These are phyloP conservation scores for Chaetogeoica ovagalla DNA, from an alignment of 2,888 invertebrate species.

Conservation along the genomic window DNA sequence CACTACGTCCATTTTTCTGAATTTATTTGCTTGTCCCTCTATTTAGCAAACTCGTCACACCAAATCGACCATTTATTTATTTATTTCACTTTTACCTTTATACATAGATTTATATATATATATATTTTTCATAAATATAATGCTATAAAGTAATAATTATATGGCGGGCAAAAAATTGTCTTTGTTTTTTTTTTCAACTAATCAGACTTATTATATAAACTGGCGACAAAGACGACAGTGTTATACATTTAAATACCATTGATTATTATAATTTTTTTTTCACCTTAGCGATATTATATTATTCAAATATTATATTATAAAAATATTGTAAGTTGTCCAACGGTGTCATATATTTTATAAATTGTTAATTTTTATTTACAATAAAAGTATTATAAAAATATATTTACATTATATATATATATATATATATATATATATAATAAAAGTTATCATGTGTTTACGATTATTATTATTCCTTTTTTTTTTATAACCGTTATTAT, in stretches of 20 bases:
- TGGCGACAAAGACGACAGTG: slow-evolving; percentile 6
- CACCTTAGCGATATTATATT: slow-evolving; percentile 32
- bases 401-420: neutral
- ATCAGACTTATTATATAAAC: neutral
- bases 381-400: slow-evolving; percentile 39
- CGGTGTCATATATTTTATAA: slow-evolving; percentile 53
- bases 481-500: too few relatives aligned
- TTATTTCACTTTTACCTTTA: slow-evolving; percentile 21
- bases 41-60: neutral
- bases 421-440: too few relatives aligned
- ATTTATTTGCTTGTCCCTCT: neutral
- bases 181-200: neutral
- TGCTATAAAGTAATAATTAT: neutral
- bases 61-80: slow-evolving; percentile 15
- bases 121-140: slow-evolving; percentile 8
- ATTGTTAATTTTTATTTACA: slow-evolving; percentile 52
- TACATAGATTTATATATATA: neutral
- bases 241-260: slow-evolving; percentile 39
- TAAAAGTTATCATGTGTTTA: too few relatives aligned
- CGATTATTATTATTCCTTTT: too few relatives aligned
- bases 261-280: slow-evolving; percentile 49
- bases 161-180: neutral
- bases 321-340: slow-evolving; percentile 50
- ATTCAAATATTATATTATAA: slow-evolving; percentile 9
- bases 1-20: neutral